Evolutionary conservation across 2,888 invertebrate genomes (phyloP).

Genomic region (Leptura quadrifasciata): DNA sequence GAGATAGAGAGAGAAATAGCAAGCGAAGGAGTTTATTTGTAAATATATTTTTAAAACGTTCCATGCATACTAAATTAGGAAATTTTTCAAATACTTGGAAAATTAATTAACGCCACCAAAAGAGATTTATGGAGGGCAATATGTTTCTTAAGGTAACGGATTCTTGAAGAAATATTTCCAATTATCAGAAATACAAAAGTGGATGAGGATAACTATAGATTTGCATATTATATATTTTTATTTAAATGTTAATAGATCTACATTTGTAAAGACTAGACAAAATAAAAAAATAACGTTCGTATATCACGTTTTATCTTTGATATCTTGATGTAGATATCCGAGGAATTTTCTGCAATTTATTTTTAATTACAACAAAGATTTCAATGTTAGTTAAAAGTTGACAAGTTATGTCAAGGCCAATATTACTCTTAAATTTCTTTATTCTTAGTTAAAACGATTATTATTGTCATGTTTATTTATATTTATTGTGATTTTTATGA

Average conservation of each 20-base stretch:
- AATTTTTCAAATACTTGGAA: conserved; percentile 23
- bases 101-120: conserved; percentile 20
- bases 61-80: not conserved
- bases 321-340: not conserved
- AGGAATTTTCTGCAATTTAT: not conserved
- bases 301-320: not conserved
- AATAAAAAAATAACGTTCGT: not conserved
- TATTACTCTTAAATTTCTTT: not conserved
- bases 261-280: not conserved
- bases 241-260: not conserved
- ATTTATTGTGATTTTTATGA: not conserved
- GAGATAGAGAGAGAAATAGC: no score
- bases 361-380: not conserved
- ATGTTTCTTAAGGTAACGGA: not conserved
- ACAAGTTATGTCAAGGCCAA: not conserved
- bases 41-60: conserved; percentile 9
- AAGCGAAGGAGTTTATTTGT: not conserved
- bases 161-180: conserved; percentile 3
- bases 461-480: not conserved
- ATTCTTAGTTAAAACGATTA: not conserved
- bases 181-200: not conserved
- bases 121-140: conserved; percentile 10
- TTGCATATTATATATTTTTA: not conserved
- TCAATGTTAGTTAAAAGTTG: not conserved
- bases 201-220: not conserved